phyloP scores from a whole-genome alignment of 92 coral and sea anemone species.

The Heliopora coerulea region DNA sequence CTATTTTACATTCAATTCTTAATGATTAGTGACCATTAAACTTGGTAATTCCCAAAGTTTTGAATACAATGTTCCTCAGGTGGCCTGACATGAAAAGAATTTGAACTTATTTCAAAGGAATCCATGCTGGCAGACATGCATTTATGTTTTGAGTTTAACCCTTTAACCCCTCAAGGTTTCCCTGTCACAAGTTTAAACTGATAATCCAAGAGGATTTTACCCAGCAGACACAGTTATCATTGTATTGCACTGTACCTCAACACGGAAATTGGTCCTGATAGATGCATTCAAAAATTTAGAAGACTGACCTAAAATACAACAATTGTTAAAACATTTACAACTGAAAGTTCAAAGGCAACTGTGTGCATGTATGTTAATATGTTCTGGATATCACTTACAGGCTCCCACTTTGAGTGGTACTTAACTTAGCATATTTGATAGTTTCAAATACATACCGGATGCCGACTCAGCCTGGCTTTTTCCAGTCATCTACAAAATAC shows the following conservation, averaged over 20 bases:
- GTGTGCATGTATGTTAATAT: too few relatives aligned
- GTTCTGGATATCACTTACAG: not conserved
- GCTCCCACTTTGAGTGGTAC: too few relatives aligned
- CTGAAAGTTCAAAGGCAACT: too few relatives aligned
- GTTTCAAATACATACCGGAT: not conserved
- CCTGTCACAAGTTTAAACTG: too few relatives aligned
- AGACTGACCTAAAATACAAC: not conserved
- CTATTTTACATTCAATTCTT: too few relatives aligned
- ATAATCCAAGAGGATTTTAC: too few relatives aligned
- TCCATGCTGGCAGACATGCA: not conserved
- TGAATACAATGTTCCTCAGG: too few relatives aligned
- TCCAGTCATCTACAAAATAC: not conserved
- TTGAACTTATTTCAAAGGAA: not conserved
- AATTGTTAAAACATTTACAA: not conserved
- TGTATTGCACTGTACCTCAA: conserved; percentile 9
- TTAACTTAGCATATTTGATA: not conserved
- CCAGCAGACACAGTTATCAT: not conserved
- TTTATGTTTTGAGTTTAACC: not conserved
- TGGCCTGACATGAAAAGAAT: too few relatives aligned
- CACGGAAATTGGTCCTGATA: conserved; percentile 21
- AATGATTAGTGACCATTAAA: too few relatives aligned
- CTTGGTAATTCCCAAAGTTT: too few relatives aligned
- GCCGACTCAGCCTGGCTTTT: not conserved
- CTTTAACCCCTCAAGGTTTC: not conserved
- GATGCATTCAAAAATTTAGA: conserved; percentile 9